These are phyloP conservation scores for Sarcophaga bullata DNA, from an alignment of 1,140 invertebrate species.

Conservation along the genomic window DNA sequence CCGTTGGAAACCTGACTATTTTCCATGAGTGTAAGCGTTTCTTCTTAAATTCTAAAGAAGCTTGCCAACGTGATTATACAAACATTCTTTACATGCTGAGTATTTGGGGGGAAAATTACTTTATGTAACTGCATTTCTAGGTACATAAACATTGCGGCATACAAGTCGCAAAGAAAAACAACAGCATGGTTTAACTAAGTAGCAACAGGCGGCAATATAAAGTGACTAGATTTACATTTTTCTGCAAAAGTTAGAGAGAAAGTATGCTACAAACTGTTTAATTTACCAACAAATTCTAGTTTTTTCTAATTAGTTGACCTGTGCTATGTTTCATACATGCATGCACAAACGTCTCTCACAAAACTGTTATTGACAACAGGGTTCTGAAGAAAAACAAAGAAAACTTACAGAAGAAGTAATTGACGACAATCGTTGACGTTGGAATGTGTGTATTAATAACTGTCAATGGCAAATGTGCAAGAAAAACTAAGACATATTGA, in stretches of 20 bases:
- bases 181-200: no score
- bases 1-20: neutral
- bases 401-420: neutral
- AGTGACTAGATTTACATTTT: no score
- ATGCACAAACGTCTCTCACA: neutral
- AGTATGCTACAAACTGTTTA: no score
- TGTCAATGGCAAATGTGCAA: slow-evolving; percentile 8
- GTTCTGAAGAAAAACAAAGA: neutral
- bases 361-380: slow-evolving; percentile 5
- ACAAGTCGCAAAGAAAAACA: no score
- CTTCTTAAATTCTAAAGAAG: neutral
- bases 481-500: neutral
- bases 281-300: no score
- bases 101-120: neutral
- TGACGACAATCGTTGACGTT: slow-evolving; percentile 6
- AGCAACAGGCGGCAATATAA: no score
- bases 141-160: no score
- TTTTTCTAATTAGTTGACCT: neutral
- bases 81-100: neutral
- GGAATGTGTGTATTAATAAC: slow-evolving; percentile 26
- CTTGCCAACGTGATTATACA: slow-evolving; percentile 2
- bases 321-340: neutral
- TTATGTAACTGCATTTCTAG: neutral
- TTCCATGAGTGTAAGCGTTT: neutral
- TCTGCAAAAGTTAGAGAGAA: no score